These are phyloP conservation scores for Flexamia atlantica DNA, from an alignment of 2,888 invertebrate genomes.

Conservation along the genomic window DNA sequence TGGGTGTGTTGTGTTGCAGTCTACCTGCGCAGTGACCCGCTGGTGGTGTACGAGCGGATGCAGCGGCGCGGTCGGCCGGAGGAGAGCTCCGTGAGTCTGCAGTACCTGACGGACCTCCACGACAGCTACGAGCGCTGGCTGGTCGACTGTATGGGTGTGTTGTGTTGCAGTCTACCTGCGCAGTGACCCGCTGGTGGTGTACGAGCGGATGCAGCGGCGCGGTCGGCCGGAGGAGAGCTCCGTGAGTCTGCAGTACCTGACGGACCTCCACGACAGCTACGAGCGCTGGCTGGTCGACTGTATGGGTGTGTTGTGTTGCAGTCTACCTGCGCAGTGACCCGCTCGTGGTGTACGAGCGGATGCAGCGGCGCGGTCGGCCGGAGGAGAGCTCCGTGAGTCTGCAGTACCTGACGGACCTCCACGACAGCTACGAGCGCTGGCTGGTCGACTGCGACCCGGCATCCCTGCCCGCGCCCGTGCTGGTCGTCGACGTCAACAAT, in stretches of 20 bases:
- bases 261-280: slow-evolving; percentile 74
- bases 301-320: slow-evolving; percentile 64
- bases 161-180: slow-evolving; percentile 74
- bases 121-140: slow-evolving; percentile 76
- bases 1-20: too few species aligned
- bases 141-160: too few species aligned
- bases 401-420: slow-evolving; percentile 73
- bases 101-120: slow-evolving; percentile 73
- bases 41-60: slow-evolving; percentile 74
- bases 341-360: slow-evolving; percentile 74
- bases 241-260: slow-evolving; percentile 73
- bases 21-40: slow-evolving; percentile 75
- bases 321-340: slow-evolving; percentile 75
- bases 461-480: slow-evolving; percentile 70
- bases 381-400: slow-evolving; percentile 75
- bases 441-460: slow-evolving; percentile 71
- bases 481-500: slow-evolving; percentile 74
- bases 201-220: slow-evolving; percentile 74
- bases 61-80: slow-evolving; percentile 72
- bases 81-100: slow-evolving; percentile 74
- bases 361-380: slow-evolving; percentile 73
- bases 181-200: slow-evolving; percentile 74
- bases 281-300: slow-evolving; percentile 75
- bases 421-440: slow-evolving; percentile 76
- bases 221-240: slow-evolving; percentile 74